Conservation (phyloP, 1,140 invertebrate species). For the Cydia pomonella region DNA sequence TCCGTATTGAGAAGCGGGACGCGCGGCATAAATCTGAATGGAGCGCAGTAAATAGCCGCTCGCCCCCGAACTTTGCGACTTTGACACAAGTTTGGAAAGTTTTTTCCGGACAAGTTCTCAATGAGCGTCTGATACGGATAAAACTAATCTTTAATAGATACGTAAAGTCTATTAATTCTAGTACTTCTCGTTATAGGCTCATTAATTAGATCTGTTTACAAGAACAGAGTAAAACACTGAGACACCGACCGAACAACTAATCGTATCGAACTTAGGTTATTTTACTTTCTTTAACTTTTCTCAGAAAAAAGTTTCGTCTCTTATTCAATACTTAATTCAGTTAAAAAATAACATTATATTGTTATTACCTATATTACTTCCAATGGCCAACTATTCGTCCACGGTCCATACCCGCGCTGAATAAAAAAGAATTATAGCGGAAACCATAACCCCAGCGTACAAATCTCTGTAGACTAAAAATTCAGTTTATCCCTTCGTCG, state of each 20-base stretch:
- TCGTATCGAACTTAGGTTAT: neutral
- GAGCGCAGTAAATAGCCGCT: slow-evolving; percentile 62
- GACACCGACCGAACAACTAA: neutral
- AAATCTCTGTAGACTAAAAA: slow-evolving; percentile 57
- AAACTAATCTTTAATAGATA: slow-evolving; percentile 29
- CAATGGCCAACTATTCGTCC: slow-evolving; percentile 37
- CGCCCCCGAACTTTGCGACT: slow-evolving; percentile 59
- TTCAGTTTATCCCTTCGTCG: slow-evolving; percentile 56
- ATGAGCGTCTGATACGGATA: slow-evolving; percentile 28
- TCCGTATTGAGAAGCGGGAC: slow-evolving; percentile 64
- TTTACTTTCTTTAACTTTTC: neutral
- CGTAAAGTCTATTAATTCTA: neutral
- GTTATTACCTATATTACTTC: neutral
- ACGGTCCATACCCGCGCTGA: slow-evolving; percentile 43
- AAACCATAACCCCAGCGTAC: slow-evolving; percentile 66
- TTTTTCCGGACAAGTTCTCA: slow-evolving; percentile 29
- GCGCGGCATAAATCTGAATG: slow-evolving; percentile 76
- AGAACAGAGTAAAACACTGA: neutral
- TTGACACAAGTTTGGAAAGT: slow-evolving; percentile 48
- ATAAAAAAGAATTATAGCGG: slow-evolving; percentile 68
- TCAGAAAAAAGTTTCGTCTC: neutral
- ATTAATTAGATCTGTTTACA: neutral
- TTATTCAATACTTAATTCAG: neutral
- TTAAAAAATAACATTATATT: neutral
- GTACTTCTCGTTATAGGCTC: neutral